Conservation (phyloP, 2,888 invertebrate species). For the Siphlonurus alternatus region DNA sequence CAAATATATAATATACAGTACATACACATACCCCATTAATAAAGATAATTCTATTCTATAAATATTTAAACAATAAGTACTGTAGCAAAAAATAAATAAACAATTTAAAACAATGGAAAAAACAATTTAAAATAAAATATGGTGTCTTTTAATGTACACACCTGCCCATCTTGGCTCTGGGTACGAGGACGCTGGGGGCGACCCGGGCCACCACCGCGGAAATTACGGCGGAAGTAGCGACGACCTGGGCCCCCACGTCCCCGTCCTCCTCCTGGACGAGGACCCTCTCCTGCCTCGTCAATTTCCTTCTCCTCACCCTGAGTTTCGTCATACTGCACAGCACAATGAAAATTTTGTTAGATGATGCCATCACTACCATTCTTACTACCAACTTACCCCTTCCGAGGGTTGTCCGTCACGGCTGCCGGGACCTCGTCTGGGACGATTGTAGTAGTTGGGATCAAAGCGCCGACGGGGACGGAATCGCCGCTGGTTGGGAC, state of each 20-base stretch:
- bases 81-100: too few species aligned
- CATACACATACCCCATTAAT: too few species aligned
- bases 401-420: slow-evolving; percentile 13
- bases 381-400: slow-evolving; percentile 10
- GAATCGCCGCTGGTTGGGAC: slow-evolving; percentile 13
- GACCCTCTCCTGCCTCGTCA: slow-evolving; percentile 19
- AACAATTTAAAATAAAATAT: too few species aligned
- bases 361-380: not conserved
- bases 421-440: slow-evolving; percentile 11
- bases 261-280: slow-evolving; percentile 19
- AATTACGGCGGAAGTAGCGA: slow-evolving; percentile 37
- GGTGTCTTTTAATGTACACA: too few species aligned
- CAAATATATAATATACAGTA: too few species aligned
- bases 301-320: slow-evolving; percentile 17
- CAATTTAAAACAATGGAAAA: too few species aligned
- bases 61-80: too few species aligned
- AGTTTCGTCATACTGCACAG: slow-evolving; percentile 10
- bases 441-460: slow-evolving; percentile 15
- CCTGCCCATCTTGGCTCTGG: slow-evolving; percentile 29
- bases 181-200: slow-evolving; percentile 33
- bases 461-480: slow-evolving; percentile 15
- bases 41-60: too few species aligned
- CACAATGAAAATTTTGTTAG: not conserved
- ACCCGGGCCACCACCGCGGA: slow-evolving; percentile 37
- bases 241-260: slow-evolving; percentile 33